phyloP scores from a whole-genome alignment of 2,888 invertebrate genomes.

The Netelia melanura region DNA sequence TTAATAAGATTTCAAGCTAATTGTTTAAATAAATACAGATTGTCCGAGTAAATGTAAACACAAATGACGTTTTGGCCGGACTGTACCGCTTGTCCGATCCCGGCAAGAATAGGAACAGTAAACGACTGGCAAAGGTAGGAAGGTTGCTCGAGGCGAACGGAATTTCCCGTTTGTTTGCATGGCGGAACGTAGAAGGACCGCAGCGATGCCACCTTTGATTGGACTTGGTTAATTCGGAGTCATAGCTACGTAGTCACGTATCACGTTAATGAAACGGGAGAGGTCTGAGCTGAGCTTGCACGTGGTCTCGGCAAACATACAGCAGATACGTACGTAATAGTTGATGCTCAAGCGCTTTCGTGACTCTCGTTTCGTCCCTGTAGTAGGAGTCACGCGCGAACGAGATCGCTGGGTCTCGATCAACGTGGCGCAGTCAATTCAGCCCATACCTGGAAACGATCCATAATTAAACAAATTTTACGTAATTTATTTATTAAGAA shows the following conservation, averaged over 20 bases:
- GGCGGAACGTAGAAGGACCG: constrained; percentile 53
- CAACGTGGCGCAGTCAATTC: background rate
- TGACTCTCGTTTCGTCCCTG: constrained; percentile 41
- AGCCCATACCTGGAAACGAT: background rate
- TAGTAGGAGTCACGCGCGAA: constrained; percentile 9
- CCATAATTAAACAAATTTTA: background rate
- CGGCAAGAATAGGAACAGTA: constrained; percentile 19
- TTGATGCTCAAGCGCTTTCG: constrained; percentile 55
- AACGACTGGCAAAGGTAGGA: background rate
- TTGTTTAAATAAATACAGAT: background rate
- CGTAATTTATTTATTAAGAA: background rate
- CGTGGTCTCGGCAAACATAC: constrained; percentile 70
- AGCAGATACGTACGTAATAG: constrained; percentile 49
- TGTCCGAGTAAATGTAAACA: background rate
- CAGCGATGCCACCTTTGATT: constrained; percentile 78
- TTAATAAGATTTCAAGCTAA: background rate
- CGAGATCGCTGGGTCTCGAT: constrained; percentile 21
- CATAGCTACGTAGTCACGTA: constrained; percentile 78
- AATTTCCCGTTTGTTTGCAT: constrained; percentile 74
- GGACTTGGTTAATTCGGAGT: constrained; percentile 81
- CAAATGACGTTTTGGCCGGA: background rate
- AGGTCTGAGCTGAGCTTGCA: constrained; percentile 71
- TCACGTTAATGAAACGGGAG: constrained; percentile 75
- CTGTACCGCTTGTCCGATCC: constrained; percentile 6
- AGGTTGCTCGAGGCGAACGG: constrained; percentile 66